phyloP scores from a whole-genome alignment of 2,113 vertebrate species.

The Nesogale talazaci region DNA sequence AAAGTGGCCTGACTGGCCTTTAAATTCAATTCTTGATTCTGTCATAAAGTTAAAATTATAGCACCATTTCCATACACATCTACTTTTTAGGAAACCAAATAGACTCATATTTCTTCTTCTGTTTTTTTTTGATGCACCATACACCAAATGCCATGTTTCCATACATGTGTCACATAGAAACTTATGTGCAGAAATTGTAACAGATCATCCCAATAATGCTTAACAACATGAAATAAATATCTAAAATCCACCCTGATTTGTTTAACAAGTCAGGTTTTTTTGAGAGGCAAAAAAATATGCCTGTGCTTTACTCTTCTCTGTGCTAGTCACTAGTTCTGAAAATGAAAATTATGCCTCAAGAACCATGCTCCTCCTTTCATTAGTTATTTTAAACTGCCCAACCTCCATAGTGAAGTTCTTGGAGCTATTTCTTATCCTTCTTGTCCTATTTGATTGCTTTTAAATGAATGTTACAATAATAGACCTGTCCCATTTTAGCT shows the following conservation, averaged over 20 bases:
- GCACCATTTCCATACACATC: conserved; percentile 55
- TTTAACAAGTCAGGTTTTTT: not conserved
- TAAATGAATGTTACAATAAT: not conserved
- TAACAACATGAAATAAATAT: conserved; percentile 34
- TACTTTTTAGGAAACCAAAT: conserved; percentile 54
- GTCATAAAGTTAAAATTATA: conserved; percentile 49
- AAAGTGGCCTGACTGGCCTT: not conserved
- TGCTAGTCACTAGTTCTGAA: conserved; percentile 13
- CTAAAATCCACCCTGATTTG: conserved; percentile 26
- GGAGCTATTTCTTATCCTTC: not conserved
- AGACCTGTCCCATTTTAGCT: no score
- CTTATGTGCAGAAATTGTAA: conserved; percentile 27
- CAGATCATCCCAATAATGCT: conserved; percentile 13
- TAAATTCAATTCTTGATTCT: conserved; percentile 55
- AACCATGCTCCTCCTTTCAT: not conserved
- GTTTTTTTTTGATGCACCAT: not conserved
- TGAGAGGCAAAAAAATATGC: not conserved
- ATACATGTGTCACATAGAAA: conserved; percentile 26
- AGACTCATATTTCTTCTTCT: not conserved
- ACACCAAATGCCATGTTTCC: conserved; percentile 40
- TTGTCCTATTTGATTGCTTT: not conserved
- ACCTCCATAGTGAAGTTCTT: not conserved
- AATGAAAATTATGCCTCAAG: not conserved
- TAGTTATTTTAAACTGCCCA: not conserved
- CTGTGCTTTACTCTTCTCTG: conserved; percentile 16